A percentile compares a stretch with the other conserved stretches of the same genome.
These are phyloP conservation scores for Abramis brama DNA, from an alignment of 2,113 vertebrate genomes.

Conservation along the genomic window DNA sequence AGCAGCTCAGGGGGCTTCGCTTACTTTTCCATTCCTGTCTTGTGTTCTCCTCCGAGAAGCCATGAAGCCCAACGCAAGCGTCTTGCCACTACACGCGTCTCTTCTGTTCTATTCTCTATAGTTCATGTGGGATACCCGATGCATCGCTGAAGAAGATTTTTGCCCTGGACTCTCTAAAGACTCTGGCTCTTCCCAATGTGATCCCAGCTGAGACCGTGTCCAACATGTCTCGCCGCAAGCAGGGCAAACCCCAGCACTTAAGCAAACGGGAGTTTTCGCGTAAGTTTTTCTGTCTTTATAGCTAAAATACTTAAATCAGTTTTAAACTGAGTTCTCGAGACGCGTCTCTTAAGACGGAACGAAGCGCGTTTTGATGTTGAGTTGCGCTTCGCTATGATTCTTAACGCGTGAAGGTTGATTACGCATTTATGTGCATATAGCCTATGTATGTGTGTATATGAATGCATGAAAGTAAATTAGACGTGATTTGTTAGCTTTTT, in stretches of 20 bases:
- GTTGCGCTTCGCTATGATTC: neutral
- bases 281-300: conserved; percentile 79
- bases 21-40: conserved; percentile 77
- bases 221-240: conserved; percentile 99
- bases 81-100: conserved; percentile 89
- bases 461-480: neutral
- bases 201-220: conserved; percentile 77
- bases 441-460: neutral
- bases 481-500: neutral
- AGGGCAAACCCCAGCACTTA: conserved; percentile 99
- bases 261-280: conserved; percentile 99
- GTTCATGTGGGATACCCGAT: conserved; percentile 93
- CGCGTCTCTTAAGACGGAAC: neutral
- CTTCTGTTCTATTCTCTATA: conserved; percentile 88
- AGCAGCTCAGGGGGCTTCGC: conserved; percentile 91
- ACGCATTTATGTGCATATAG: conserved; percentile 43
- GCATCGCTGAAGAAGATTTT: conserved; percentile 92
- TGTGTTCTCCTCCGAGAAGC: conserved; percentile 76
- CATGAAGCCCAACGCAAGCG: conserved; percentile 93
- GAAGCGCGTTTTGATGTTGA: neutral
- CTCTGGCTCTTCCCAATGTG: conserved; percentile 84
- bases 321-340: neutral
- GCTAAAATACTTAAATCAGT: neutral
- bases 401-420: neutral
- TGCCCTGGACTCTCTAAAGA: conserved; percentile 89